These are phyloP conservation scores for Epinephelus lanceolatus DNA, from an alignment of 2,113 vertebrate species.

Conservation along the genomic window DNA sequence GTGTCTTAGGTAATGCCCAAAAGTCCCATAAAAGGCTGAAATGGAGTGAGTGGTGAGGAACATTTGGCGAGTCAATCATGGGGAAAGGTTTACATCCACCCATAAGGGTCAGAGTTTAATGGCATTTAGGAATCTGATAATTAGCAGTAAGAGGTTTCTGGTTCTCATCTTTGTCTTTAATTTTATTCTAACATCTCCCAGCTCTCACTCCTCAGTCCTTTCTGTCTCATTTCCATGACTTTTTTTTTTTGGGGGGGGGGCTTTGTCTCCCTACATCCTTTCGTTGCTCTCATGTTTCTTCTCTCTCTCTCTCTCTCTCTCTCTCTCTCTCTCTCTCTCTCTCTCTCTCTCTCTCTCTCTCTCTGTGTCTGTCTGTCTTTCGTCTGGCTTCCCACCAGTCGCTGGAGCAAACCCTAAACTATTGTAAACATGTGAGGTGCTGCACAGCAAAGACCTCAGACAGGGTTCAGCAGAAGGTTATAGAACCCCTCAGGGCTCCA, in stretches of 20 bases:
- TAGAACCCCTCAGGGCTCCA: constrained; percentile 67
- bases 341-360: not conserved
- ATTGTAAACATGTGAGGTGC: constrained; percentile 62
- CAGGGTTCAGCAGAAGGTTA: constrained; percentile 78
- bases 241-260: not conserved
- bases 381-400: constrained; percentile 49
- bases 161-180: not conserved
- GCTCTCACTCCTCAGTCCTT: not conserved
- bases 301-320: not conserved
- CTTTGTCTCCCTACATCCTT: not conserved
- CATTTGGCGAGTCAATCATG: not conserved
- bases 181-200: not conserved
- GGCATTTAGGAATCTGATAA: not conserved
- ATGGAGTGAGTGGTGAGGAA: constrained; percentile 8
- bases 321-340: not conserved
- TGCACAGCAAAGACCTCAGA: constrained; percentile 63
- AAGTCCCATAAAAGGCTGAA: constrained; percentile 5
- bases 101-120: not conserved
- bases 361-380: not conserved
- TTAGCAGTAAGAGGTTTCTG: not conserved
- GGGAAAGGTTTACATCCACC: not conserved
- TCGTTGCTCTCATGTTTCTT: not conserved
- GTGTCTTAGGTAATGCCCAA: not conserved
- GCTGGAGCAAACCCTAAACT: constrained; percentile 42
- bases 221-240: not conserved